Percentiles rank a stretch among this genome's conserved stretches.
These are phyloP conservation scores for Scartelaos histophorus DNA, from an alignment of 2,113 vertebrate genomes.

Conservation along the genomic window DNA sequence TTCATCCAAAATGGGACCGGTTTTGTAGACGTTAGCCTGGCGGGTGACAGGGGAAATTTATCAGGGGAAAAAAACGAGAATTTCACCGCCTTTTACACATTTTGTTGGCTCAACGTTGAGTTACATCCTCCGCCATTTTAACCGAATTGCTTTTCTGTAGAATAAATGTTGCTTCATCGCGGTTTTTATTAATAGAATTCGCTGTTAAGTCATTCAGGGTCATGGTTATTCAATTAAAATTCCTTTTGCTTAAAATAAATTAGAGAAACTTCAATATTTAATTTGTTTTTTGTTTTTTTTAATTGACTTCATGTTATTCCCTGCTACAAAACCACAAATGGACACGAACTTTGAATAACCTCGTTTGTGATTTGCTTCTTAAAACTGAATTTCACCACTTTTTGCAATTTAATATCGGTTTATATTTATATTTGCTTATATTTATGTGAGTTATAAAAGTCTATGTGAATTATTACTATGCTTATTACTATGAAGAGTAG, in stretches of 20 bases:
- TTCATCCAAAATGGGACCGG: constrained; percentile 16
- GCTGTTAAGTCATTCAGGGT: constrained; percentile 49
- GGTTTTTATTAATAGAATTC: constrained; percentile 29
- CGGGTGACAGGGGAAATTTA: constrained; percentile 48
- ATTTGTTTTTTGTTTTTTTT: no score
- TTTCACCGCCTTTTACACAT: constrained; percentile 50
- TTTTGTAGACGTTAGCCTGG: constrained; percentile 30
- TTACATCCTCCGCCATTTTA: constrained; percentile 78
- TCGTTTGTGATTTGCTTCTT: neutral
- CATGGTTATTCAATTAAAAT: constrained; percentile 18
- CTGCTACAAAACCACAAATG: neutral
- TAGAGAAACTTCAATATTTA: no score
- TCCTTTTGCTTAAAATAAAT: neutral
- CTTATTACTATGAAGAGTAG: no score
- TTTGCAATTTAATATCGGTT: no score
- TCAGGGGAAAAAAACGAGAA: constrained; percentile 43
- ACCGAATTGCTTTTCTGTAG: constrained; percentile 48
- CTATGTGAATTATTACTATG: no score
- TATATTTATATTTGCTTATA: no score
- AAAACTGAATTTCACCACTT: no score
- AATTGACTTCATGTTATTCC: neutral
- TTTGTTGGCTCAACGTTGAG: constrained; percentile 52
- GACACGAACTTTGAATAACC: neutral
- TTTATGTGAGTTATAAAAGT: no score
- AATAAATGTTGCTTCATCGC: constrained; percentile 41